A percentile compares a stretch with the other conserved stretches of the same genome.
phyloP scores from a whole-genome alignment of 2,113 vertebrate species.

The Emydura subglobosa region DNA sequence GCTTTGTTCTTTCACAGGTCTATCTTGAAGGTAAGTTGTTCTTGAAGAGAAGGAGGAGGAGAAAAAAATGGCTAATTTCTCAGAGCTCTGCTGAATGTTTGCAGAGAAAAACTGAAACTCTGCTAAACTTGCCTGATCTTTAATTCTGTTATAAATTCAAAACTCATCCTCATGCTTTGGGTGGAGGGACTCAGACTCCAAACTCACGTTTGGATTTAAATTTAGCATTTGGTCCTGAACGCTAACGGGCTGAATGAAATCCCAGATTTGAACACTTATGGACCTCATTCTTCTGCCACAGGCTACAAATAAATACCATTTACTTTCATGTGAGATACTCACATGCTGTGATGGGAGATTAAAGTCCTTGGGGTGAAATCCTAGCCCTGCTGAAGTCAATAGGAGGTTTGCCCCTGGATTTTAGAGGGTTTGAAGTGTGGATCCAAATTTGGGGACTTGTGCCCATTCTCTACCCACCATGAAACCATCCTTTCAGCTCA shows the following conservation, averaged over 20 bases:
- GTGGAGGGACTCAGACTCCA: neutral
- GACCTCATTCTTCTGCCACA: neutral
- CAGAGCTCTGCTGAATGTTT: neutral
- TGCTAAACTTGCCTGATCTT: neutral
- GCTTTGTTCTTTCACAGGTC: slow-evolving; percentile 81
- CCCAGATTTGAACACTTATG: neutral
- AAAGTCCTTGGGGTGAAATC: neutral
- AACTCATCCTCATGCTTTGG: fast-evolving
- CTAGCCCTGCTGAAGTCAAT: neutral
- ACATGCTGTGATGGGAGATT: neutral
- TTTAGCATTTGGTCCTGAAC: neutral
- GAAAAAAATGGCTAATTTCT: neutral
- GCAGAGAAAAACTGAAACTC: neutral
- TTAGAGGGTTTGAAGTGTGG: too few species aligned
- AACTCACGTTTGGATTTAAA: neutral
- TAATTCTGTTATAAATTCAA: neutral
- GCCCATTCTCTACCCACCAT: neutral
- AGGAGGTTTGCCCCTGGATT: neutral
- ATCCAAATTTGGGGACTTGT: neutral
- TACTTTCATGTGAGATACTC: neutral
- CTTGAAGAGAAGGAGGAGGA: fast-evolving
- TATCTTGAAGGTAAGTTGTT: slow-evolving; percentile 70
- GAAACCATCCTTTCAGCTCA: neutral
- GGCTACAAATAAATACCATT: neutral
- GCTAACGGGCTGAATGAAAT: neutral